Conservation (phyloP, 92 coral and sea anemone species). For the Parazoanthus atlanticus region DNA sequence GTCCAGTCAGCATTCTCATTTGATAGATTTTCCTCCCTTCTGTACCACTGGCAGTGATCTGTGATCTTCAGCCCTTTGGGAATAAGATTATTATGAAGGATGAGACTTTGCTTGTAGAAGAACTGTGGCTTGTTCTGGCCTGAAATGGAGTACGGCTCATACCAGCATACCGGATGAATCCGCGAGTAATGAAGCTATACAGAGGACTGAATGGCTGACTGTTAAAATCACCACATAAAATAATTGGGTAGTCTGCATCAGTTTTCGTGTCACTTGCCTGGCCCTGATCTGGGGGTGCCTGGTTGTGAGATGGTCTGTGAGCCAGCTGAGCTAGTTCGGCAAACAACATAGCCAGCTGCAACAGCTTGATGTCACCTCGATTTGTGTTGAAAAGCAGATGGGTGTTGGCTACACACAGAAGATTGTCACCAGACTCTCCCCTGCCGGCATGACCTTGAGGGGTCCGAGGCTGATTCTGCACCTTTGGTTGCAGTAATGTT, state of each 20-base stretch:
- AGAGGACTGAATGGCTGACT: constrained; percentile 86
- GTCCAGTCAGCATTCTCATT: not conserved
- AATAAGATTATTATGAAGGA: constrained; percentile 63
- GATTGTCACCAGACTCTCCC: constrained; percentile 34
- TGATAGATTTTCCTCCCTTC: not conserved
- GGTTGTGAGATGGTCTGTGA: constrained; percentile 16
- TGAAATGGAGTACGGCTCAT: constrained; percentile 75
- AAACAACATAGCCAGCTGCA: constrained; percentile 83
- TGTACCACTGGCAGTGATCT: constrained; percentile 49
- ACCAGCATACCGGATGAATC: constrained; percentile 66
- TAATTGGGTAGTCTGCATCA: constrained; percentile 59
- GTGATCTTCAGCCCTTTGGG: constrained; percentile 79
- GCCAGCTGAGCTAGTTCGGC: constrained; percentile 83
- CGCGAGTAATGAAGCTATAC: constrained; percentile 67
- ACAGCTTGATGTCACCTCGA: constrained; percentile 93
- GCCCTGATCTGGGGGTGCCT: constrained; percentile 14
- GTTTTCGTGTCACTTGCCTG: not conserved
- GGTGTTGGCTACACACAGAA: constrained; percentile 86
- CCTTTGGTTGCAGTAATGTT: constrained; percentile 65
- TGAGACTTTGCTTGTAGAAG: constrained; percentile 34
- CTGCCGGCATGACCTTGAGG: constrained; percentile 29
- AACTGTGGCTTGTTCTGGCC: constrained; percentile 71
- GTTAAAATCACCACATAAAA: constrained; percentile 94
- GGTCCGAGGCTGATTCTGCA: not conserved
- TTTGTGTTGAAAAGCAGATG: constrained; percentile 90